These are phyloP conservation scores for Brachionus asplanchnoidis DNA, from an alignment of 1,140 invertebrate genomes.

Conservation along the genomic window DNA sequence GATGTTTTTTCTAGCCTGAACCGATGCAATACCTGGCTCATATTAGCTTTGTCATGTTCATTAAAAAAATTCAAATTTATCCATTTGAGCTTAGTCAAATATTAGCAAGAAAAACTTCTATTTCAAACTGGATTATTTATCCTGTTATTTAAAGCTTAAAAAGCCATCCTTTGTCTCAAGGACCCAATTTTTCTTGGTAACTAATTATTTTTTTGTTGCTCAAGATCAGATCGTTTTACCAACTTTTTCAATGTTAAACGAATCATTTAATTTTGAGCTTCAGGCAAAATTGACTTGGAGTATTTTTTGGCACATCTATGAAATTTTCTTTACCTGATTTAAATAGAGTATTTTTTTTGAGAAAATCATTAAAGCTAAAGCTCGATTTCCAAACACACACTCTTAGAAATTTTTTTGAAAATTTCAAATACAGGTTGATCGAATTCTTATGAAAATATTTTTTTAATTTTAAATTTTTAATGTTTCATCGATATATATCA, in stretches of 20 bases:
- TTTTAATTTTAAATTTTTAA: too few species aligned
- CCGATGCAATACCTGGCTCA: background rate
- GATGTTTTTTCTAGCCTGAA: background rate
- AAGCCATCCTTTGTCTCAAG: background rate
- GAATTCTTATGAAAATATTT: too few species aligned
- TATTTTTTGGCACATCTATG: background rate
- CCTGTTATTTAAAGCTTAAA: background rate
- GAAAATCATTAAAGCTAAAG: background rate
- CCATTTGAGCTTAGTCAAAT: background rate
- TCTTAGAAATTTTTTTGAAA: too few species aligned
- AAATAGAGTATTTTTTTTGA: background rate
- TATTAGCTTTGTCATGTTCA: slow-evolving; percentile 1
- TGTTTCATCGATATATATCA: too few species aligned
- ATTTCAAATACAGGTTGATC: too few species aligned
- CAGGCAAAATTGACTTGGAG: background rate
- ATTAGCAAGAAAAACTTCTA: background rate
- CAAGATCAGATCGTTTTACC: background rate
- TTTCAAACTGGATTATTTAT: background rate
- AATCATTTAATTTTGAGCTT: background rate
- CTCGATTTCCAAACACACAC: too few species aligned
- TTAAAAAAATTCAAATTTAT: background rate
- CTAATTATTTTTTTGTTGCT: background rate
- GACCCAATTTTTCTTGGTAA: background rate
- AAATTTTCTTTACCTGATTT: background rate
- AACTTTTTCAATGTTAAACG: background rate